Evolutionary conservation across 2,888 invertebrate genomes (phyloP).

Genomic region (Leucania comma): DNA sequence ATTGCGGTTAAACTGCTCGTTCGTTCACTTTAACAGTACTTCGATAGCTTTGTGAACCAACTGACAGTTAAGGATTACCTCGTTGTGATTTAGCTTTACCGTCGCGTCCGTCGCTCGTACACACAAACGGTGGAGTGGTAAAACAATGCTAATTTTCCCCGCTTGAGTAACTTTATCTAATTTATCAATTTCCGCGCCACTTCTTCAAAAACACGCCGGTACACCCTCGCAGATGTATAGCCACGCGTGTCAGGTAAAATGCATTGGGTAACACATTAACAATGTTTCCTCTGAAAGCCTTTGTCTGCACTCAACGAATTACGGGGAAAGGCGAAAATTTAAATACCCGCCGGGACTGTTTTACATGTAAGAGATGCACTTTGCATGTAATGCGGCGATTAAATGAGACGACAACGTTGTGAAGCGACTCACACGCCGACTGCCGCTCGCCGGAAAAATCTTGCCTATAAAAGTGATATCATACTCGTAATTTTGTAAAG

Average conservation of each 20-base stretch:
- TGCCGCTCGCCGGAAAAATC: slow-evolving; percentile 48
- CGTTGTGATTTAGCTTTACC: slow-evolving; percentile 30
- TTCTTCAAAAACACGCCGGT: slow-evolving; percentile 58
- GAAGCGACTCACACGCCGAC: slow-evolving; percentile 44
- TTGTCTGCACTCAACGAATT: slow-evolving; percentile 88
- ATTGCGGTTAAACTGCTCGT: slow-evolving; percentile 64
- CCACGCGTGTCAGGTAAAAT: slow-evolving; percentile 79
- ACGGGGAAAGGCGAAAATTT: slow-evolving; percentile 88
- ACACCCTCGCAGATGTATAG: slow-evolving; percentile 51
- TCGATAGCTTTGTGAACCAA: slow-evolving; percentile 34
- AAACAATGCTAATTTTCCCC: slow-evolving; percentile 48
- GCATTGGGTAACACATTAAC: slow-evolving; percentile 85
- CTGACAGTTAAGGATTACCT: slow-evolving; percentile 45
- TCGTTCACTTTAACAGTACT: slow-evolving; percentile 46
- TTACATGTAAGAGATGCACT: slow-evolving; percentile 90
- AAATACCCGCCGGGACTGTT: slow-evolving; percentile 88
- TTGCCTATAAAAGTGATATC: slow-evolving; percentile 32
- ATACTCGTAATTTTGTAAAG: slow-evolving; percentile 31
- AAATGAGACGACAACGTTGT: slow-evolving; percentile 81
- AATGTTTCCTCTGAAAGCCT: slow-evolving; percentile 83
- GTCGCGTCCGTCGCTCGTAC: background rate
- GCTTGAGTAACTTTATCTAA: slow-evolving; percentile 47
- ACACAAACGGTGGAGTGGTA: slow-evolving; percentile 31
- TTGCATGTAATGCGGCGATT: slow-evolving; percentile 87
- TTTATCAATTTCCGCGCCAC: slow-evolving; percentile 62